Percentiles rank a stretch among this genome's conserved stretches.
These are phyloP conservation scores for Theocolax elegans DNA, from an alignment of 1,140 invertebrate species.

Conservation along the genomic window DNA sequence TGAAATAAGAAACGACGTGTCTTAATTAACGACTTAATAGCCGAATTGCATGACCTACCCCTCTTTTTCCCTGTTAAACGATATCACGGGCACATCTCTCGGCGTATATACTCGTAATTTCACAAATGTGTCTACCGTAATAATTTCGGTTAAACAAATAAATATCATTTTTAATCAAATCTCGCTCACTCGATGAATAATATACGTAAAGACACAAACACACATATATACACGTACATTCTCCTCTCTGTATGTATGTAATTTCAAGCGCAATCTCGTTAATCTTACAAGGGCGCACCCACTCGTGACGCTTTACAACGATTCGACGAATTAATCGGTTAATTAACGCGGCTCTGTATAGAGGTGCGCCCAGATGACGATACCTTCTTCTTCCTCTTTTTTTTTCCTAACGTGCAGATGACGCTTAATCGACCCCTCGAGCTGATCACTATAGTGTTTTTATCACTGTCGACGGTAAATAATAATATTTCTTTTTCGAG, in stretches of 20 bases:
- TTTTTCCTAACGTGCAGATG: not conserved
- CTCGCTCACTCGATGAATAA: no score
- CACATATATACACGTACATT: no score
- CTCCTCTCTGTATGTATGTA: no score
- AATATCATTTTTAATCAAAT: no score
- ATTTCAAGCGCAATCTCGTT: no score
- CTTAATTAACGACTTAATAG: conserved; percentile 52
- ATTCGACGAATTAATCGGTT: conserved; percentile 55
- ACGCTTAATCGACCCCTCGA: not conserved
- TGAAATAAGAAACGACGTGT: conserved; percentile 50
- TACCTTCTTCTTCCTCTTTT: no score
- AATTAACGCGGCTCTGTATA: conserved; percentile 41
- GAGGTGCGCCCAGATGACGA: conserved; percentile 2
- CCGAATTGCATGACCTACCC: conserved; percentile 50
- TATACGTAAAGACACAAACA: no score
- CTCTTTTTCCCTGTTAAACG: not conserved
- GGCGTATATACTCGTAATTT: no score
- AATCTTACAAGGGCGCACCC: no score
- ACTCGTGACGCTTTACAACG: conserved; percentile 26
- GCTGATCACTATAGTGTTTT: not conserved
- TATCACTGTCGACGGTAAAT: not conserved
- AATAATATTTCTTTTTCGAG: not conserved
- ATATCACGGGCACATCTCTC: not conserved
- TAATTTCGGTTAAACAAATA: no score
- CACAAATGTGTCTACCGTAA: no score